Conservation (phyloP, 2,113 vertebrate genomes). For the Hyla sarda region DNA sequence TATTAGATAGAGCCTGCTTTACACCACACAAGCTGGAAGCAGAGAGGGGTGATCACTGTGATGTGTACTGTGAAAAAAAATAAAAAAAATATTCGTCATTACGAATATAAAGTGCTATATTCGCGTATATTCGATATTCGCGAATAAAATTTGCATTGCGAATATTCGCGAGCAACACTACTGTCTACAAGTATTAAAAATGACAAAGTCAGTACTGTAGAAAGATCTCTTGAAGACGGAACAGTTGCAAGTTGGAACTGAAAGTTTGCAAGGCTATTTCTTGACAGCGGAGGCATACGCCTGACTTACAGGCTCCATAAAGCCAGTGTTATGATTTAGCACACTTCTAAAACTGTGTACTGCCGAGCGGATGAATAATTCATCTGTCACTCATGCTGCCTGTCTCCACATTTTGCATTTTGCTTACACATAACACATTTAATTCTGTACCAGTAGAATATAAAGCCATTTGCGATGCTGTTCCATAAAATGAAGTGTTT, state of each 20-base stretch:
- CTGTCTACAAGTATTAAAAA: background rate
- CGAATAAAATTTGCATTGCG: too few species aligned
- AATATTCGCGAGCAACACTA: too few species aligned
- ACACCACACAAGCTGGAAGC: too few species aligned
- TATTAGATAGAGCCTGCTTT: too few species aligned
- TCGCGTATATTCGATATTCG: too few species aligned
- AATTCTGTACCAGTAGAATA: background rate
- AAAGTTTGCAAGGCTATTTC: background rate
- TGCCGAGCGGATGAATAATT: background rate
- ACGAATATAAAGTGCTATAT: too few species aligned
- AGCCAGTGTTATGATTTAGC: background rate
- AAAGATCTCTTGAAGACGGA: too few species aligned
- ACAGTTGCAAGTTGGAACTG: background rate
- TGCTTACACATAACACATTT: background rate
- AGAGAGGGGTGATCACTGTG: too few species aligned
- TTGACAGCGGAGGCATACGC: background rate
- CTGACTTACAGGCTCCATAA: background rate
- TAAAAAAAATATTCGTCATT: too few species aligned
- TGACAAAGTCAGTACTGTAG: background rate
- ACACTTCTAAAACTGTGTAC: background rate
- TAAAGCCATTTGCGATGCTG: background rate
- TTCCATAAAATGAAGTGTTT: background rate
- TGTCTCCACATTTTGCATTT: background rate
- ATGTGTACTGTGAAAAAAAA: too few species aligned
- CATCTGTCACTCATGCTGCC: background rate